phyloP scores from a whole-genome alignment of 1,140 invertebrate genomes.

The Druon quercuslanigerum region DNA sequence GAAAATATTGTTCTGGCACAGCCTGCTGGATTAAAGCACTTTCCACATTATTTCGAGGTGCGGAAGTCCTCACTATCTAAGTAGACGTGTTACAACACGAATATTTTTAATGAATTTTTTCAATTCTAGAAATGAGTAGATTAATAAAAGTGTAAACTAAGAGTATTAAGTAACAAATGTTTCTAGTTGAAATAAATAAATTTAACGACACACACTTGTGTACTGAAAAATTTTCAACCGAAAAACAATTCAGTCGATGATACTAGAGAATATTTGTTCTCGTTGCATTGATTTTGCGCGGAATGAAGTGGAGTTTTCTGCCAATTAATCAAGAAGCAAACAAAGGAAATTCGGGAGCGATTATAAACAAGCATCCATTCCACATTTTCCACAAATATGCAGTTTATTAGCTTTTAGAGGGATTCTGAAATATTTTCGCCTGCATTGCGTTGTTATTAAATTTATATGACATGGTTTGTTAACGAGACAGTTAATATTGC shows the following conservation, averaged over 20 bases:
- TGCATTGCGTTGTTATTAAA: slow-evolving; percentile 20
- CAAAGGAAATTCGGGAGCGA: slow-evolving; percentile 25
- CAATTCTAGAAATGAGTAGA: no score
- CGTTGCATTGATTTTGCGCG: slow-evolving; percentile 25
- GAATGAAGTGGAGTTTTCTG: slow-evolving; percentile 18
- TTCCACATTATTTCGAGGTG: no score
- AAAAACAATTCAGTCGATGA: slow-evolving; percentile 5
- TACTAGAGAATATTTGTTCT: slow-evolving; percentile 26
- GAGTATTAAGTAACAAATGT: no score
- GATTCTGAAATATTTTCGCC: slow-evolving; percentile 20
- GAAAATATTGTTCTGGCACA: no score
- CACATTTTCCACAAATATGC: slow-evolving; percentile 26
- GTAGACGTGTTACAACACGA: no score
- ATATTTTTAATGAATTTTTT: no score
- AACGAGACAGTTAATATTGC: slow-evolving; percentile 10
- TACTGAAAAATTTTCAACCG: no score
- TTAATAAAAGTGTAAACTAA: no score
- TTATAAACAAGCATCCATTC: slow-evolving; percentile 19
- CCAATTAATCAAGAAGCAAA: slow-evolving; percentile 28
- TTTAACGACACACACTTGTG: no score
- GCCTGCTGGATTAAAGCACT: no score
- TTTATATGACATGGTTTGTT: slow-evolving; percentile 24
- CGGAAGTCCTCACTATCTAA: no score
- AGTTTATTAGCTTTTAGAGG: slow-evolving; percentile 24
- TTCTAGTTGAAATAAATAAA: no score